A percentile compares a stretch with the other conserved stretches of the same genome.
These are phyloP conservation scores for Eulemur coronatus DNA, from an alignment of 2,797 vertebrate genomes.

Conservation along the genomic window DNA sequence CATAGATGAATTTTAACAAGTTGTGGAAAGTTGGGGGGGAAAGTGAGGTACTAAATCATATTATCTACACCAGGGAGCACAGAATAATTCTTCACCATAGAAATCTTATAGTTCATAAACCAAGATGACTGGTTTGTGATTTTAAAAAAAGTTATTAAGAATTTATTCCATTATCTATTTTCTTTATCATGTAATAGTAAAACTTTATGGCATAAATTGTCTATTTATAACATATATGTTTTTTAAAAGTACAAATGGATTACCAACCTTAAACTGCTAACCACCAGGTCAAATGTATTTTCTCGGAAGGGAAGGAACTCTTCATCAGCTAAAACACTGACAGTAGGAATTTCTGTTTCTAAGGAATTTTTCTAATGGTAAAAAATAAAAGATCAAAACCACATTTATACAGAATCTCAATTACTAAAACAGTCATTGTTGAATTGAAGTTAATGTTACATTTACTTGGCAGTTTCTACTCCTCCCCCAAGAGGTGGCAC, in stretches of 20 bases:
- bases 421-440: slow-evolving; percentile 28
- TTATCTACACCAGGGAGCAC: not conserved
- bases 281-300: slow-evolving; percentile 94
- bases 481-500: not conserved
- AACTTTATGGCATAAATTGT: not conserved
- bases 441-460: not conserved
- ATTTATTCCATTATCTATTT: slow-evolving; percentile 6
- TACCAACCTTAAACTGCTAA: slow-evolving; percentile 94
- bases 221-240: not conserved
- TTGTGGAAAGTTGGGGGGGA: not conserved
- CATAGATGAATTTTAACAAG: not conserved
- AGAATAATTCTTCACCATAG: not conserved
- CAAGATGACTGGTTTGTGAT: not conserved
- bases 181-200: not conserved
- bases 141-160: not conserved
- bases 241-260: slow-evolving; percentile 19
- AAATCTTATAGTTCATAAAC: not conserved
- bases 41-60: not conserved
- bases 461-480: not conserved
- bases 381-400: slow-evolving; percentile 66
- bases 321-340: slow-evolving; percentile 91
- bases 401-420: slow-evolving; percentile 27
- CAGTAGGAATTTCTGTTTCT: slow-evolving; percentile 87
- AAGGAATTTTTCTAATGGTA: slow-evolving; percentile 85
- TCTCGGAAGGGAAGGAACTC: slow-evolving; percentile 96